Evolutionary conservation across 2,113 vertebrate species (phyloP), one percentile per base, ranked within the genome.

Genomic region (Hucho hucho): DNA sequence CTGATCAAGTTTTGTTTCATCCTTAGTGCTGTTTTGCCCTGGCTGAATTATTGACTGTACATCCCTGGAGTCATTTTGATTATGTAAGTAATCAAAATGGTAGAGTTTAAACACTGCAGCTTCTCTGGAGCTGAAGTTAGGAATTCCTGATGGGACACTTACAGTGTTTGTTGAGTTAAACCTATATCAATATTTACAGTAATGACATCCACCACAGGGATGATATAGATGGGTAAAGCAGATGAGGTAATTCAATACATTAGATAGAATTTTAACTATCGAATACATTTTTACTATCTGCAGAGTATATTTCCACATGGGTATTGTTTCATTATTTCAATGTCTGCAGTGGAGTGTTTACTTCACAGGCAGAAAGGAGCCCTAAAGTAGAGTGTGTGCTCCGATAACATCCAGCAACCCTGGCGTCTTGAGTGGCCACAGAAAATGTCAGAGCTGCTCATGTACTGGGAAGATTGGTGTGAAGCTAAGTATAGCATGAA

Each of bases 401-500:
- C 81, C 7, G 72, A 43, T 83, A 73, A 79, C 82, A 80, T 75
- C 72, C 71, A 71, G 87, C 86, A 85, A 87, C 87, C 80, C 76
- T 65, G 86, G 87, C 67, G 69, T 86, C 81, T 90, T 70, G 87
- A 91, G 89, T 87, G 87, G 83, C 78, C 25, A 13, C 81, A 81
- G 84, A 87, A 87, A 78, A 63, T 20, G 74, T 68, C 72, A 64
- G 69, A 56, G 78, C 53, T 75, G 71, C 72, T 70, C 73, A 65
- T 68, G 79, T 66, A 77, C 79, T 84, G 87, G 84, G 68, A 87
- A 87, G 65, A 87, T 88, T 85, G 87, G 82, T 69, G 74, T 63
- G 56, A 79, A 77, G 79, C 85, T 88, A 89, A 91, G 83, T 87
- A 89, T 88, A 86, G 84, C 81, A 81, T 75, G 75, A 80, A 90